Evolutionary conservation across 2,113 vertebrate species (phyloP), one percentile per base, ranked within the genome.

Genomic region (Dipodomys stephensi): DNA sequence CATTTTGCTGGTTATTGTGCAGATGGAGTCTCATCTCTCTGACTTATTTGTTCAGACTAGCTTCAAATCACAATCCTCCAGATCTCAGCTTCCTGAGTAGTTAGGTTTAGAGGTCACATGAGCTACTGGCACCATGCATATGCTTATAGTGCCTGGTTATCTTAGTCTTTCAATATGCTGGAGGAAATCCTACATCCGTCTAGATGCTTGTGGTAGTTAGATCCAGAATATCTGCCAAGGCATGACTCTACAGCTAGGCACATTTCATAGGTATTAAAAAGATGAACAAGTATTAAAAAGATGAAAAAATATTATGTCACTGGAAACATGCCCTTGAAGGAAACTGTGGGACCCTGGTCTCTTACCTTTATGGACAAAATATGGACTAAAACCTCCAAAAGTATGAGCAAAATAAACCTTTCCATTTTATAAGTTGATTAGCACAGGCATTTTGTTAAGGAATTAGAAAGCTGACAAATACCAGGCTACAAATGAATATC

Each of bases 261-360:
- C 9, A 39, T 6, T 9, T 1, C 1, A 13, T n/a, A 22, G 5
- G 10, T 49, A 35, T 2, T 49, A 0, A 5, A 30, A 83, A 76
- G 20, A 67, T 65, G 15, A 76, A 8, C 19, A 18, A n/a, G 10
- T 49, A 35, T 2, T 49, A 0, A 5, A 30, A 83, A 76, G 20
- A 67, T 65, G 15, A 76, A 8, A 11, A 18, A n/a, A 16, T 5
- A 35, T 39, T 15, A 62, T 27, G 46, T 27, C 27, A 28, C 6
- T 23, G 8, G n/a, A 57, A 15, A 19, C 16, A 32, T 28, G 30
- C 5, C 39, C 15, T 73, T 35, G 23, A 62, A 30, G 39, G 67
- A 1, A 6, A 18, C 71, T 25, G 1, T 3, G 64, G 3, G 18
- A 60, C 15, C 3, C 22, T 1, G 13, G 32, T 80, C 68, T 32